These are phyloP conservation scores for Tachysurus vachellii DNA, from an alignment of 2,113 vertebrate genomes.

Conservation along the genomic window DNA sequence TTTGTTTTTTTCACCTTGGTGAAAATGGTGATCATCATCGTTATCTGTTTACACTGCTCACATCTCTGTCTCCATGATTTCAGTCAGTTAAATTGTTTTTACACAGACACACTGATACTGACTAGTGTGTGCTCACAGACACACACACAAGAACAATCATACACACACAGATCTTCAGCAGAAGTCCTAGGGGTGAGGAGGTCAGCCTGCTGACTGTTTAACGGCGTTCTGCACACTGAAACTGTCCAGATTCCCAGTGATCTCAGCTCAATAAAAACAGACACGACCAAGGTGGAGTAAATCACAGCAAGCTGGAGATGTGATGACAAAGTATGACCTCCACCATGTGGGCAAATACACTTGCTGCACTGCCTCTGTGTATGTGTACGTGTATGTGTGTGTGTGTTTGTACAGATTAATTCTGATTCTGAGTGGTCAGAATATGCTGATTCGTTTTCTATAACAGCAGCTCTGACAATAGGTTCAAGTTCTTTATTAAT, in stretches of 20 bases:
- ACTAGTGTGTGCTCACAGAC: neutral
- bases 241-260: slow-evolving; percentile 50
- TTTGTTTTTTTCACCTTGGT: slow-evolving; percentile 28
- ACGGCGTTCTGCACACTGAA: slow-evolving; percentile 46
- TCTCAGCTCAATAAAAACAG: slow-evolving; percentile 39
- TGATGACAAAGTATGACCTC: slow-evolving; percentile 40
- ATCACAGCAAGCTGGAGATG: slow-evolving; percentile 30
- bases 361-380: neutral
- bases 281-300: slow-evolving; percentile 32
- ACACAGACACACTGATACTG: neutral
- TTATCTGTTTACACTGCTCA: slow-evolving; percentile 38
- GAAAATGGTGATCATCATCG: slow-evolving; percentile 25
- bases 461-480: neutral
- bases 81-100: slow-evolving; percentile 8
- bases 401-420: neutral
- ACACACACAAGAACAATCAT: neutral
- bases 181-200: slow-evolving; percentile 28
- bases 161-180: slow-evolving; percentile 1
- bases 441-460: neutral
- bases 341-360: slow-evolving; percentile 24
- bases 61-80: slow-evolving; percentile 26
- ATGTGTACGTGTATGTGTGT: neutral
- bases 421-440: neutral
- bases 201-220: slow-evolving; percentile 47
- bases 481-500: neutral